Percentiles rank a stretch among this genome's conserved stretches.
These are phyloP conservation scores for Charina bottae DNA, from an alignment of 2,113 vertebrate species.

Conservation along the genomic window DNA sequence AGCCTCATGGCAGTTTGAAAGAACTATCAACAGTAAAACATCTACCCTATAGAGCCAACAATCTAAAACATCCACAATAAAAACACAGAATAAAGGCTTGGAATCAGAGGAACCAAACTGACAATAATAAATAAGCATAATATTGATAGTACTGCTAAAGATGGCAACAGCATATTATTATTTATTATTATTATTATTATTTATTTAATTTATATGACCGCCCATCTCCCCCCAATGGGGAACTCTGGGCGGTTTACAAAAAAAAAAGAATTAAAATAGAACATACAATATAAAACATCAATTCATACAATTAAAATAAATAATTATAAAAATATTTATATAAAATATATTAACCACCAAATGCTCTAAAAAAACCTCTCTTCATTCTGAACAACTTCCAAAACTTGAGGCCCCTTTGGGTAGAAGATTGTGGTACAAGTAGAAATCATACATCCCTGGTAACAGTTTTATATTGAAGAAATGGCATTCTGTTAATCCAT, in stretches of 20 bases:
- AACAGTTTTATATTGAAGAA: not conserved
- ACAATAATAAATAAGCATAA: not conserved
- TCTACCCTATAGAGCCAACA: not conserved
- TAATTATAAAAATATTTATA: too few relatives aligned
- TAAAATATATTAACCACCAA: not conserved
- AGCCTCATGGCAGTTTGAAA: not conserved
- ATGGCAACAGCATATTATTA: not conserved
- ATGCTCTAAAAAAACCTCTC: not conserved
- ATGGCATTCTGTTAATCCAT: not conserved
- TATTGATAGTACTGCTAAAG: not conserved
- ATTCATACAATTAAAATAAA: too few relatives aligned
- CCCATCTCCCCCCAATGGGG: too few relatives aligned
- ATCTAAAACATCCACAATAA: not conserved
- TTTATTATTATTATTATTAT: too few relatives aligned
- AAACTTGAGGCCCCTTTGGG: not conserved
- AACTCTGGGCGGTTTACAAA: too few relatives aligned
- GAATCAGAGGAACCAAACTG: not conserved
- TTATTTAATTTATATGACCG: too few relatives aligned
- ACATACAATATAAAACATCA: too few relatives aligned
- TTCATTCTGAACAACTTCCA: not conserved
- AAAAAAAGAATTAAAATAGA: too few relatives aligned
- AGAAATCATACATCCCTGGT: not conserved
- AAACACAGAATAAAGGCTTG: not conserved
- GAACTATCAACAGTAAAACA: not conserved
- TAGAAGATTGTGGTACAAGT: not conserved